These are phyloP conservation scores for Agrochola macilenta DNA, from an alignment of 2,888 invertebrate species.

Conservation along the genomic window DNA sequence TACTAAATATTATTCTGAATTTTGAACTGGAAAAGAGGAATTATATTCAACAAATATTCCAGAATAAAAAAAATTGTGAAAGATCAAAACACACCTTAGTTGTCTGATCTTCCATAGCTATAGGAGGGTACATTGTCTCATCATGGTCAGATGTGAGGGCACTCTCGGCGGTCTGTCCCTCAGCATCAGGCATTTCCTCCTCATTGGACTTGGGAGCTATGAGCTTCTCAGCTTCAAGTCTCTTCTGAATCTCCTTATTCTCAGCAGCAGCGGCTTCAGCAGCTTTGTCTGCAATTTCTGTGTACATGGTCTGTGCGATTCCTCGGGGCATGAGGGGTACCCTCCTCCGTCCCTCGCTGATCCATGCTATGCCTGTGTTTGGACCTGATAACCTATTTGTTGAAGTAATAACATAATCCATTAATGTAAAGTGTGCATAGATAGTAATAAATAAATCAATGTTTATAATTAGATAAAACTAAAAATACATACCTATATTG, in stretches of 20 bases:
- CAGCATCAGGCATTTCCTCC: slow-evolving; percentile 78
- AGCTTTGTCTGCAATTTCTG: slow-evolving; percentile 95
- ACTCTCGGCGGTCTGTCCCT: slow-evolving; percentile 80
- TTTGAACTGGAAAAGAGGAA: not conserved
- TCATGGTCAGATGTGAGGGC: slow-evolving; percentile 74
- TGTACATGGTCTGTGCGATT: slow-evolving; percentile 96
- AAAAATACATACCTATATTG: not conserved
- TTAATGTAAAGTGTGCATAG: slow-evolving; percentile 17
- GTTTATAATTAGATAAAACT: not conserved
- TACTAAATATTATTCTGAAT: not conserved
- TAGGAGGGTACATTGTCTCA: slow-evolving; percentile 80
- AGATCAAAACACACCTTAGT: slow-evolving; percentile 76
- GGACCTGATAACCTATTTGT: slow-evolving; percentile 91
- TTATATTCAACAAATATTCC: not conserved
- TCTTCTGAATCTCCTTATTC: slow-evolving; percentile 83
- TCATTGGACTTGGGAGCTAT: slow-evolving; percentile 81
- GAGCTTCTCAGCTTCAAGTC: slow-evolving; percentile 82
- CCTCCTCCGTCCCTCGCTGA: slow-evolving; percentile 95
- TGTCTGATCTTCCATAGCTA: slow-evolving; percentile 88
- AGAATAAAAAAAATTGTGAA: not conserved
- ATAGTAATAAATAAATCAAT: not conserved
- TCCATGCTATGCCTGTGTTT: slow-evolving; percentile 94
- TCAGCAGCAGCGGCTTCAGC: slow-evolving; percentile 88
- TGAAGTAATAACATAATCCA: slow-evolving; percentile 23
- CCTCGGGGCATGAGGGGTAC: slow-evolving; percentile 96